Conservation (phyloP, 2,888 invertebrate species). For the Fissipunctia ypsillon region DNA sequence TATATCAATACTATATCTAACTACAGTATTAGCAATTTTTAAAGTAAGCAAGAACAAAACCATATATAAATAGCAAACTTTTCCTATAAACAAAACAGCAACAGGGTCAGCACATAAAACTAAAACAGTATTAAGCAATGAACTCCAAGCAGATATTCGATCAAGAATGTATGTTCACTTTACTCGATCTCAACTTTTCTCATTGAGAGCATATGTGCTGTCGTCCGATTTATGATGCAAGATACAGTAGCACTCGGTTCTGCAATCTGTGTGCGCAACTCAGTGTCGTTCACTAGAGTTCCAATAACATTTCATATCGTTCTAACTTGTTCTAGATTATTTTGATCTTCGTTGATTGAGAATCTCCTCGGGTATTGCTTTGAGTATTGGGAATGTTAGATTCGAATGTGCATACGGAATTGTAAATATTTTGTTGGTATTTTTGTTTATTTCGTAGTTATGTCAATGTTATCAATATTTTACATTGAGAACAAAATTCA, state of each 20-base stretch:
- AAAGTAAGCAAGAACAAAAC: too few species aligned
- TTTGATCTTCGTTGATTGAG: constrained; percentile 45
- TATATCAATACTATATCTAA: too few species aligned
- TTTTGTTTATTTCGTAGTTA: not conserved
- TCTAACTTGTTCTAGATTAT: constrained; percentile 25
- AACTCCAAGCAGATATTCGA: constrained; percentile 21
- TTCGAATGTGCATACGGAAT: not conserved
- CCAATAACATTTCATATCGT: constrained; percentile 41
- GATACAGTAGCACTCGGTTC: constrained; percentile 60
- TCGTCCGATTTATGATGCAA: constrained; percentile 68
- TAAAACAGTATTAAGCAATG: constrained; percentile 37
- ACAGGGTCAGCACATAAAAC: constrained; percentile 18
- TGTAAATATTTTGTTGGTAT: constrained; percentile 22
- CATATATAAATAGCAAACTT: too few species aligned
- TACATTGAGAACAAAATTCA: not conserved
- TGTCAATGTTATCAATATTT: not conserved
- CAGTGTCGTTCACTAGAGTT: constrained; percentile 32
- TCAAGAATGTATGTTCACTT: constrained; percentile 52
- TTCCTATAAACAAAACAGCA: constrained; percentile 3
- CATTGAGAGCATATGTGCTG: constrained; percentile 64
- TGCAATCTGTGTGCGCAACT: constrained; percentile 60
- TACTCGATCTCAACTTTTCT: constrained; percentile 64
- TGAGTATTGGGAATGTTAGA: not conserved
- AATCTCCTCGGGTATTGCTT: constrained; percentile 1
- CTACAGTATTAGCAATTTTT: too few species aligned